Conservation (phyloP, 2,113 vertebrate species). For the Ceratotherium simum region DNA sequence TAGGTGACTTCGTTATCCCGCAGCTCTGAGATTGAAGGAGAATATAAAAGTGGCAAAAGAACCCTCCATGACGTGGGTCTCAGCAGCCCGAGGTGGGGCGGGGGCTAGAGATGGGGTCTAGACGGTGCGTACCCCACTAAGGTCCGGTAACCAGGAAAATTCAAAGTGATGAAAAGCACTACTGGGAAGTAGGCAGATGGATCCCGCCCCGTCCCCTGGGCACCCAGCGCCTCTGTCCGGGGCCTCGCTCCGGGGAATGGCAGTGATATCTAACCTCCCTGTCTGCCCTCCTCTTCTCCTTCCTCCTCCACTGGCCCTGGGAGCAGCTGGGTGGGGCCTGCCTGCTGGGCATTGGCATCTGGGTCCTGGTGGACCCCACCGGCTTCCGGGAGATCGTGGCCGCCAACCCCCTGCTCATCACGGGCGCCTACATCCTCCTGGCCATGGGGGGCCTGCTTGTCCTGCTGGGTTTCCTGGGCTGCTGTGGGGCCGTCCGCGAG, state of each 20-base stretch:
- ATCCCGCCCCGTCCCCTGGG: background rate
- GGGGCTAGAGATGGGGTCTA: background rate
- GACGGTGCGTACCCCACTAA: rapidly evolving
- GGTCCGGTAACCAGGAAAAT: background rate
- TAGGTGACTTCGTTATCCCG: background rate
- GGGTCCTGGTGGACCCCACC: slow-evolving; percentile 95
- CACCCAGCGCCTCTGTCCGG: rapidly evolving
- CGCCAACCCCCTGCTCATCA: slow-evolving; percentile 94
- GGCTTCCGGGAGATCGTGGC: slow-evolving; percentile 96
- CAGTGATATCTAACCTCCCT: background rate
- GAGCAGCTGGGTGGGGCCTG: slow-evolving; percentile 93
- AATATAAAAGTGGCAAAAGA: background rate
- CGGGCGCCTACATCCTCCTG: slow-evolving; percentile 93
- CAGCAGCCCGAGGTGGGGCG: rapidly evolving
- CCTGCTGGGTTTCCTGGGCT: slow-evolving; percentile 96
- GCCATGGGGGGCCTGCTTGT: slow-evolving; percentile 95
- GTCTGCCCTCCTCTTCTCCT: background rate
- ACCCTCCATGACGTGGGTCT: rapidly evolving
- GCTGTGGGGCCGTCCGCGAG: slow-evolving; percentile 95
- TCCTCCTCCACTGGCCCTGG: rapidly evolving
- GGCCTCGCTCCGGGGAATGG: rapidly evolving
- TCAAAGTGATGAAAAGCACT: background rate
- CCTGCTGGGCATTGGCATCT: slow-evolving; percentile 93
- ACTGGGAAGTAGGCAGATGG: too few relatives aligned
- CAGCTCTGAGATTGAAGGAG: background rate